Conservation (phyloP, 2,113 vertebrate species). For the Myxocyprinus asiaticus region DNA sequence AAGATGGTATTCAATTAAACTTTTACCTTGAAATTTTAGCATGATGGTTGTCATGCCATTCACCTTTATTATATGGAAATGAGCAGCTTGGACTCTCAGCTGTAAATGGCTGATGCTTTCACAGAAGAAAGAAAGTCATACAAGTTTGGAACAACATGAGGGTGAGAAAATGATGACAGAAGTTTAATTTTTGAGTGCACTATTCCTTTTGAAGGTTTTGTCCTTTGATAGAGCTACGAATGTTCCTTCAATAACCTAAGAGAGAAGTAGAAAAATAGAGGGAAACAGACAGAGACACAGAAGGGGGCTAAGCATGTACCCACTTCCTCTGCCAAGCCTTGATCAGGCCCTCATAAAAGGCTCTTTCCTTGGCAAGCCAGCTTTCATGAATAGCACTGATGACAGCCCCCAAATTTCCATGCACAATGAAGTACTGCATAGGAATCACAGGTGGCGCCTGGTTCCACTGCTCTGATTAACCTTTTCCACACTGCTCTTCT, state of each 20-base stretch:
- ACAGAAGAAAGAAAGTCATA: no score
- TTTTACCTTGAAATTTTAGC: no score
- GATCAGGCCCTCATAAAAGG: conserved; percentile 39
- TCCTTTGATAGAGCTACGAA: neutral
- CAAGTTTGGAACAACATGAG: no score
- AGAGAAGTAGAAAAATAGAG: neutral
- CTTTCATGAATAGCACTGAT: conserved; percentile 31
- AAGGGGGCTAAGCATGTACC: conserved; percentile 26
- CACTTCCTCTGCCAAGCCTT: conserved; percentile 34
- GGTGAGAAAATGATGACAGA: no score
- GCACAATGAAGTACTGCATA: neutral
- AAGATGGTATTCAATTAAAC: no score
- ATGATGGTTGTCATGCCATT: no score
- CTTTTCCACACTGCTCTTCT: conserved; percentile 23
- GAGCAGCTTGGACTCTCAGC: no score
- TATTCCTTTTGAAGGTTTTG: no score
- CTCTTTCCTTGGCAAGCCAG: conserved; percentile 12
- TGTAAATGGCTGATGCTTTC: no score
- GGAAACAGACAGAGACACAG: conserved; percentile 13
- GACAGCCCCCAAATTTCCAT: conserved; percentile 17
- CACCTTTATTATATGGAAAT: no score
- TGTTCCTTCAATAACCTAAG: neutral
- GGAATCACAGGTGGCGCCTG: conserved; percentile 31
- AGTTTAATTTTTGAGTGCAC: no score
- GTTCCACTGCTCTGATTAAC: conserved; percentile 18